These are phyloP conservation scores for Venusia cambrica DNA, from an alignment of 2,888 invertebrate species.

Conservation along the genomic window DNA sequence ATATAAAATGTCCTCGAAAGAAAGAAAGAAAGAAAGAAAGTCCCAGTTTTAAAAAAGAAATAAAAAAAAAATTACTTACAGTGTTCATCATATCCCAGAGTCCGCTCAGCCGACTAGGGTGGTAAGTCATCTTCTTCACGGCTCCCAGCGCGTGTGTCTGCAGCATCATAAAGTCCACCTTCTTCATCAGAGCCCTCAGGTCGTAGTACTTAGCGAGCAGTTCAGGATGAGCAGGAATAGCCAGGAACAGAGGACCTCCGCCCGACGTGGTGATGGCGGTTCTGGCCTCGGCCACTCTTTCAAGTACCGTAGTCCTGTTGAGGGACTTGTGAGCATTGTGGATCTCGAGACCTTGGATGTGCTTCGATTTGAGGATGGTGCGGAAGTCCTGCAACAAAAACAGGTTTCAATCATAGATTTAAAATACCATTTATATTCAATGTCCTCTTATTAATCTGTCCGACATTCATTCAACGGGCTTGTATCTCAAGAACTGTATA, in stretches of 20 bases:
- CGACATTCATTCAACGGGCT: too few relatives aligned
- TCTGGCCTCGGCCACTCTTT: conserved; percentile 66
- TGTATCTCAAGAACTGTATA: too few relatives aligned
- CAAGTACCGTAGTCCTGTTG: conserved; percentile 72
- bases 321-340: conserved; percentile 76
- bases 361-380: conserved; percentile 76
- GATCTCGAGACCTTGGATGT: conserved; percentile 81
- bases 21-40: too few relatives aligned
- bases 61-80: too few relatives aligned
- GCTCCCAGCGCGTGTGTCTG: conserved; percentile 84
- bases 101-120: conserved; percentile 87
- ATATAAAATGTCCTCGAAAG: too few relatives aligned
- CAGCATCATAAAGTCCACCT: conserved; percentile 84
- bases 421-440: background rate
- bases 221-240: conserved; percentile 84
- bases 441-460: too few relatives aligned
- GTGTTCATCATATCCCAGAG: conserved; percentile 89
- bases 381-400: conserved; percentile 70
- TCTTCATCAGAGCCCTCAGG: conserved; percentile 83
- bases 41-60: background rate
- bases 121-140: conserved; percentile 85
- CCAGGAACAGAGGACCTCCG: conserved; percentile 79
- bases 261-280: conserved; percentile 68
- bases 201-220: conserved; percentile 86
- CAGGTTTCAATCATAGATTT: background rate